Conservation (phyloP, 2,888 invertebrate genomes). For the Meliscaeva auricollis region DNA sequence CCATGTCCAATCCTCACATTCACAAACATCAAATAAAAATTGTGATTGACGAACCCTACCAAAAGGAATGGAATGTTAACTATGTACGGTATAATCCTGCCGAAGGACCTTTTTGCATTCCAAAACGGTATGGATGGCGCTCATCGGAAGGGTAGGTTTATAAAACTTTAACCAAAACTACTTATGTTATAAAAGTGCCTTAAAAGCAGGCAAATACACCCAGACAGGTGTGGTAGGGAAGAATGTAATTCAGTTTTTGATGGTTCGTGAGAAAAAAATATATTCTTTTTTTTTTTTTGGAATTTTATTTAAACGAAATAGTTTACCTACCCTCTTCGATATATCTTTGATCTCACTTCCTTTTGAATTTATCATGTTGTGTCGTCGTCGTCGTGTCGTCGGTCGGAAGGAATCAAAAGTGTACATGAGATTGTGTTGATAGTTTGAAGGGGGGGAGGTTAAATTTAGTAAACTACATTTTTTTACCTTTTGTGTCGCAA, state of each 20-base stretch:
- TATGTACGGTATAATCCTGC: too few species aligned
- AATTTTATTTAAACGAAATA: conserved; percentile 22
- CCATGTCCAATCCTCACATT: too few species aligned
- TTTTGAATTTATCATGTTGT: not conserved
- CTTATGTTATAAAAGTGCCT: too few species aligned
- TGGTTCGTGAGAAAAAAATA: not conserved
- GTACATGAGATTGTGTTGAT: not conserved
- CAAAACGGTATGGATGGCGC: not conserved
- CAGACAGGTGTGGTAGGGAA: too few species aligned
- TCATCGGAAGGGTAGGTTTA: too few species aligned
- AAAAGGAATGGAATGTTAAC: not conserved
- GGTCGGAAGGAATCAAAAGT: not conserved
- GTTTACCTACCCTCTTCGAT: not conserved
- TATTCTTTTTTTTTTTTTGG: not conserved
- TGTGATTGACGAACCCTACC: not conserved
- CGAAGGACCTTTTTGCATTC: conserved; percentile 8
- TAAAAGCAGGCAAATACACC: too few species aligned
- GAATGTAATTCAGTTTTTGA: too few species aligned
- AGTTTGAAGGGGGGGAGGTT: not conserved
- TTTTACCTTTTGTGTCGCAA: not conserved
- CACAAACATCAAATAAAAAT: conserved; percentile 15
- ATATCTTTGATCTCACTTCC: not conserved
- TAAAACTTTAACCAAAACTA: conserved; percentile 10
- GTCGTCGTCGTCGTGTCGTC: too few species aligned
- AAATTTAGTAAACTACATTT: not conserved